Evolutionary conservation across 2,797 vertebrate species (phyloP).

Genomic region (Microctenopoma stevenorrisi): DNA sequence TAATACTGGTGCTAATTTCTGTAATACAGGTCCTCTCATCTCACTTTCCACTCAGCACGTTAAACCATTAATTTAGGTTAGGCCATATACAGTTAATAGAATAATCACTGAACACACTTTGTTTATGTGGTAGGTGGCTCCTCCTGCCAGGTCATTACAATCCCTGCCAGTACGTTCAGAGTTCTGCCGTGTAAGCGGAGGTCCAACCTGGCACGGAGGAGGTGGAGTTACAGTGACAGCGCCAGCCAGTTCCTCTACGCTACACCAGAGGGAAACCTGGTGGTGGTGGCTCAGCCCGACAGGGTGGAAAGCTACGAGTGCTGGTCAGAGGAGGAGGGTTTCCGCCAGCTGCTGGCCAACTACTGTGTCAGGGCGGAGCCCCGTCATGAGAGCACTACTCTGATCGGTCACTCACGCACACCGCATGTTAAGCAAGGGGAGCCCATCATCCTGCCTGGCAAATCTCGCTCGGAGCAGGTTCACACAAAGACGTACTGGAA

Average conservation of each 20-base stretch:
- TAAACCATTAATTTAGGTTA: neutral
- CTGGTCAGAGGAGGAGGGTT: slow-evolving; percentile 90
- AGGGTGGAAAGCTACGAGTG: slow-evolving; percentile 88
- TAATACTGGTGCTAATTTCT: neutral
- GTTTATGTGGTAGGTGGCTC: slow-evolving; percentile 55
- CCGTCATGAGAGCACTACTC: slow-evolving; percentile 49
- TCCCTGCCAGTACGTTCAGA: slow-evolving; percentile 84
- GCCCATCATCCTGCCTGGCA: slow-evolving; percentile 64
- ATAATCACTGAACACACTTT: neutral
- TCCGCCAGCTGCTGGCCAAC: slow-evolving; percentile 90
- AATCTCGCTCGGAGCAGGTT: slow-evolving; percentile 70
- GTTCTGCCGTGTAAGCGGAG: slow-evolving; percentile 87
- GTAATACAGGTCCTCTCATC: neutral
- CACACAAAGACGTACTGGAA: slow-evolving; percentile 90
- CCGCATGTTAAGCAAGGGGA: slow-evolving; percentile 66
- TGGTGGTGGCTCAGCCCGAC: slow-evolving; percentile 87
- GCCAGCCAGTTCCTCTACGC: slow-evolving; percentile 85
- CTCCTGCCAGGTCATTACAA: slow-evolving; percentile 81
- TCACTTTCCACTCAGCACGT: neutral
- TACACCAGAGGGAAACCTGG: slow-evolving; percentile 87
- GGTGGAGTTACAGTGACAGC: slow-evolving; percentile 84
- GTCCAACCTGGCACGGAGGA: slow-evolving; percentile 89
- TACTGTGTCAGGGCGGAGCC: slow-evolving; percentile 86
- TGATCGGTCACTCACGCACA: slow-evolving; percentile 72
- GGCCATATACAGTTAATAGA: neutral